phyloP scores from a whole-genome alignment of 2,113 vertebrate genomes.

The Austrofundulus limnaeus region DNA sequence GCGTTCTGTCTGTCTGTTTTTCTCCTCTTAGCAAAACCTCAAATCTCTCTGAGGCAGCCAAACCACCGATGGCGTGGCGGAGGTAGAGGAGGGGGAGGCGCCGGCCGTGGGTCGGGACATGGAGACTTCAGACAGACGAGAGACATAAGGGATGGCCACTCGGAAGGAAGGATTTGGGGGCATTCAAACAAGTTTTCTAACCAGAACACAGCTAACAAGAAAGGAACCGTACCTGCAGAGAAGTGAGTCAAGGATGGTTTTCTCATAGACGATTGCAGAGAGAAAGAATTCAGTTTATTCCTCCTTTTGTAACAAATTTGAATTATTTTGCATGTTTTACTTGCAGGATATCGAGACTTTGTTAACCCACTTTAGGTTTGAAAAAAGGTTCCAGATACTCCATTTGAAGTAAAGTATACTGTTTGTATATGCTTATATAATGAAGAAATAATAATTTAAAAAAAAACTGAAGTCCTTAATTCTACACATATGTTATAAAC shows the following conservation, averaged over 20 bases:
- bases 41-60: conserved; percentile 89
- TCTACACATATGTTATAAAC: too few relatives aligned
- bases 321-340: too few relatives aligned
- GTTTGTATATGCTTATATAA: too few relatives aligned
- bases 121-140: conserved; percentile 66
- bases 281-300: too few relatives aligned
- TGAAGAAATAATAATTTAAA: too few relatives aligned
- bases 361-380: too few relatives aligned
- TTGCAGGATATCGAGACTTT: too few relatives aligned
- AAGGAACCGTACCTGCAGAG: conserved; percentile 57
- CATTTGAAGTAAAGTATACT: too few relatives aligned
- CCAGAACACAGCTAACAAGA: conserved; percentile 64
- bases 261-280: neutral
- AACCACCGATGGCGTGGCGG: conserved; percentile 74
- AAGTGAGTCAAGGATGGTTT: conserved; percentile 63
- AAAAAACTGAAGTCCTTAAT: too few relatives aligned
- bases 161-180: conserved; percentile 63
- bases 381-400: too few relatives aligned
- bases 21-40: conserved; percentile 84
- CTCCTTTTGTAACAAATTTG: too few relatives aligned
- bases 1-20: neutral
- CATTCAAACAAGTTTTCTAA: conserved; percentile 61
- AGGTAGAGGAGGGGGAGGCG: conserved; percentile 50
- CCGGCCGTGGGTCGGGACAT: conserved; percentile 55
- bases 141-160: conserved; percentile 70